A percentile compares a stretch with the other conserved stretches of the same genome.
phyloP scores from a whole-genome alignment of 2,113 vertebrate species.

The Mesitornis unicolor region DNA sequence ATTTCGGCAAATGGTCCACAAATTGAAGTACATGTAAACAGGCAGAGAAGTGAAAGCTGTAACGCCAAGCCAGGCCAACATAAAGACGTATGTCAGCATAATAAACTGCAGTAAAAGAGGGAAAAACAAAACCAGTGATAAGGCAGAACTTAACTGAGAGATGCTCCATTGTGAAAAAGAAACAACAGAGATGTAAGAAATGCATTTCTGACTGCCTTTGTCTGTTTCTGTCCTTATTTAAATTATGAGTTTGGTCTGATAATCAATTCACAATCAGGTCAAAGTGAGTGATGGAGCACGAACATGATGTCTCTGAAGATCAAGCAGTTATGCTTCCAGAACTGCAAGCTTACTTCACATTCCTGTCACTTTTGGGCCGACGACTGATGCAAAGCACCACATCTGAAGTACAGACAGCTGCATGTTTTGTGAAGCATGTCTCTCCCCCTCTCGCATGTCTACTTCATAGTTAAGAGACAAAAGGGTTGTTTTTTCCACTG shows the following conservation, averaged over 20 bases:
- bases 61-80: constrained; percentile 98
- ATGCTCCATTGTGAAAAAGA: neutral
- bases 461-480: neutral
- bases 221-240: neutral
- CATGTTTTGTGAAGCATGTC: neutral
- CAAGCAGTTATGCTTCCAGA: neutral
- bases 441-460: neutral
- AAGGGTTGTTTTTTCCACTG: neutral
- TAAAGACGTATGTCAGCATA: constrained; percentile 99
- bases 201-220: neutral
- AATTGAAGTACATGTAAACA: constrained; percentile 98
- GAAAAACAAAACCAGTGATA: neutral
- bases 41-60: constrained; percentile 96
- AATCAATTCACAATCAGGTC: neutral
- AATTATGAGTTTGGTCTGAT: neutral
- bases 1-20: constrained; percentile 98
- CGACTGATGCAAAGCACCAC: accelerated
- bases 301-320: neutral
- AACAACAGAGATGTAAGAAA: neutral
- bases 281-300: neutral
- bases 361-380: neutral
- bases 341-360: neutral
- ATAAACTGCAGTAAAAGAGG: constrained; percentile 86
- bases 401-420: neutral
- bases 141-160: neutral